A percentile compares a stretch with the other conserved stretches of the same genome.
These are phyloP conservation scores for Argyrosomus japonicus DNA, from an alignment of 2,113 vertebrate species.

Conservation along the genomic window DNA sequence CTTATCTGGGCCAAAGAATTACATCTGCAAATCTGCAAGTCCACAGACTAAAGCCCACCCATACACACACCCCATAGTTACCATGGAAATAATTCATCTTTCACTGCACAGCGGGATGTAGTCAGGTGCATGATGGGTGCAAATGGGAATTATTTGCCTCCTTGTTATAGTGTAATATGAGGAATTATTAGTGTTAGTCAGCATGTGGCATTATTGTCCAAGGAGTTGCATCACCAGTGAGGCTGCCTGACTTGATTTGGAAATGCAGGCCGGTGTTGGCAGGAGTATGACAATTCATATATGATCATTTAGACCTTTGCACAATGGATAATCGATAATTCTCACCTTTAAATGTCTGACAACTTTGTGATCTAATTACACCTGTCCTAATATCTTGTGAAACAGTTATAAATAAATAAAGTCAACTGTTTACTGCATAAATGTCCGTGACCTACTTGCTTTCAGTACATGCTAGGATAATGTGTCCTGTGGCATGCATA, in stretches of 20 bases:
- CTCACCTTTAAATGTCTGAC: no score
- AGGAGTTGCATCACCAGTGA: slow-evolving; percentile 2
- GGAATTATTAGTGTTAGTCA: background rate
- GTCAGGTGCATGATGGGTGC: slow-evolving; percentile 1
- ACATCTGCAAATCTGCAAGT: slow-evolving; percentile 12
- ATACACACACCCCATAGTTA: background rate
- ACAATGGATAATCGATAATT: background rate
- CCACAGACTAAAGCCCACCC: slow-evolving; percentile 1
- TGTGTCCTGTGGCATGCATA: background rate
- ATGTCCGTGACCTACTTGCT: background rate
- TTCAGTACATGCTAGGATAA: background rate
- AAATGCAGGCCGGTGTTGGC: background rate
- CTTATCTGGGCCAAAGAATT: slow-evolving; percentile 37
- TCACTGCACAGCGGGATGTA: background rate
- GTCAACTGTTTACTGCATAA: background rate
- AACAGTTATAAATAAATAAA: background rate
- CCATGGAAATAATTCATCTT: slow-evolving; percentile 13
- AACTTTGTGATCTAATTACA: background rate
- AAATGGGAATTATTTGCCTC: background rate
- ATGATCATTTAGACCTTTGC: background rate
- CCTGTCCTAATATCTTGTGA: background rate
- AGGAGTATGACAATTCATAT: background rate
- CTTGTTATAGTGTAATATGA: slow-evolving; percentile 6
- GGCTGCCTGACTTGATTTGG: background rate
- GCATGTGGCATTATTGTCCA: background rate